These are phyloP conservation scores for Chorisops tibialis DNA, from an alignment of 2,888 invertebrate species.

Conservation along the genomic window DNA sequence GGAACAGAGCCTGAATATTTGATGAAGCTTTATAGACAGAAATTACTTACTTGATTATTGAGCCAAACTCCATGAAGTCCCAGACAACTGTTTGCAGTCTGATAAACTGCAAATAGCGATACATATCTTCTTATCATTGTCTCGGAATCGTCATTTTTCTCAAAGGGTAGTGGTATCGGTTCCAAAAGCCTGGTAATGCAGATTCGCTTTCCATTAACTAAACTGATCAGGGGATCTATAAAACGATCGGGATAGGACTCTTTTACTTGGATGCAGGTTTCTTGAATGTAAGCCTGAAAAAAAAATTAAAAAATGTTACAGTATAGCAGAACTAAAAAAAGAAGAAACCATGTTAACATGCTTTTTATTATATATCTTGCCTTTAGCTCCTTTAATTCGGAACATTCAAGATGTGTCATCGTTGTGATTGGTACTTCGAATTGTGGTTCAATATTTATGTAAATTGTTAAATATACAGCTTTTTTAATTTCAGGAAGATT, in stretches of 20 bases:
- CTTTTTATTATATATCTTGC: too few species aligned
- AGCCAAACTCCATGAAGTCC: slow-evolving; percentile 58
- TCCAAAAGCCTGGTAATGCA: slow-evolving; percentile 54
- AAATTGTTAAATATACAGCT: slow-evolving; percentile 59
- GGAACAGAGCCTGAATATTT: too few species aligned
- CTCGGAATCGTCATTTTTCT: slow-evolving; percentile 45
- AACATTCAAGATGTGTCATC: slow-evolving; percentile 52
- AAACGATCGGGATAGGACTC: slow-evolving; percentile 50
- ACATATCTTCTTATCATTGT: slow-evolving; percentile 54
- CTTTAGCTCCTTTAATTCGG: slow-evolving; percentile 53
- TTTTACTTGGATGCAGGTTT: slow-evolving; percentile 46
- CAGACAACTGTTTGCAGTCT: slow-evolving; percentile 44
- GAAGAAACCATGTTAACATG: too few species aligned
- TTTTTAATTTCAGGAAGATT: slow-evolving; percentile 49
- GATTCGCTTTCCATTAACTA: slow-evolving; percentile 53
- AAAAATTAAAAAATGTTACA: too few species aligned
- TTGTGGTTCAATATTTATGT: slow-evolving; percentile 65
- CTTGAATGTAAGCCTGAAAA: slow-evolving; percentile 34
- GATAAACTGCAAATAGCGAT: slow-evolving; percentile 53
- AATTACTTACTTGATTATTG: slow-evolving; percentile 54
- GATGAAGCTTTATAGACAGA: too few species aligned
- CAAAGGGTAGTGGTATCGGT: slow-evolving; percentile 53
- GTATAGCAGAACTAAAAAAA: too few species aligned
- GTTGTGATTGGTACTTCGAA: slow-evolving; percentile 49
- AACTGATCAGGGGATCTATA: slow-evolving; percentile 54